Evolutionary conservation across 2,797 vertebrate genomes (phyloP), one percentile per base, ranked within the genome.

Genomic region (Todus mexicanus): DNA sequence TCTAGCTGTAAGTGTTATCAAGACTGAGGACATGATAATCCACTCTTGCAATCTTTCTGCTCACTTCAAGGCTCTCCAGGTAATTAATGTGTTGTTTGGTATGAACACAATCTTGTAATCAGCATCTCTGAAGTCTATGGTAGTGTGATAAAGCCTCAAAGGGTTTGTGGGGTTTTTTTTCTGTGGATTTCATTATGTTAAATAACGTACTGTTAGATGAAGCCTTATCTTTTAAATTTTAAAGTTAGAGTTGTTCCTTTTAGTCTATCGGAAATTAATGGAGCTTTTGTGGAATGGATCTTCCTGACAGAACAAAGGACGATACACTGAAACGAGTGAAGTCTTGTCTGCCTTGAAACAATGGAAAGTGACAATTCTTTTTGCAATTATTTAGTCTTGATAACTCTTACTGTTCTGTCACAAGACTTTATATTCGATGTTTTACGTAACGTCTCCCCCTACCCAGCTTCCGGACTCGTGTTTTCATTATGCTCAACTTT

Each of bases 1-100:
- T 95, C 69, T 84, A 72, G 11, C 63, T 90, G 72, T 54, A 80
- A 94, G 65, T 89, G 51, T 73, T 96, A 76, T 94, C 51, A 76
- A 81, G 89, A 66, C 82, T 70, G 64, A 90, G 51, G 60, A 74
- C 63, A 93, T 91, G 87, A 85, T 91, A 93, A 94, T 91, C 87
- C 79, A 70, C 79, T 93, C 76, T 63, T 73, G 73, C 84, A 91
- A 85, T 91, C 76, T 56, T 90, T 74, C 72, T 89, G 89, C 87
- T 95, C 87, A 73, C 56, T 95, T 96, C 87, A 92, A 59, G 89
- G 54, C 63, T 91, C 84, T 93, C 79, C 7, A 23, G 43, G 35
- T 93, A 94, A 95, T 93, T 94, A 92, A 92, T 81, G 54, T 92
- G 66, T 85, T 92, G 88, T 10, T 89, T 94, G 72, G 57, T 92